Evolutionary conservation across 2,113 vertebrate species (phyloP).

Genomic region (Python bivittatus): DNA sequence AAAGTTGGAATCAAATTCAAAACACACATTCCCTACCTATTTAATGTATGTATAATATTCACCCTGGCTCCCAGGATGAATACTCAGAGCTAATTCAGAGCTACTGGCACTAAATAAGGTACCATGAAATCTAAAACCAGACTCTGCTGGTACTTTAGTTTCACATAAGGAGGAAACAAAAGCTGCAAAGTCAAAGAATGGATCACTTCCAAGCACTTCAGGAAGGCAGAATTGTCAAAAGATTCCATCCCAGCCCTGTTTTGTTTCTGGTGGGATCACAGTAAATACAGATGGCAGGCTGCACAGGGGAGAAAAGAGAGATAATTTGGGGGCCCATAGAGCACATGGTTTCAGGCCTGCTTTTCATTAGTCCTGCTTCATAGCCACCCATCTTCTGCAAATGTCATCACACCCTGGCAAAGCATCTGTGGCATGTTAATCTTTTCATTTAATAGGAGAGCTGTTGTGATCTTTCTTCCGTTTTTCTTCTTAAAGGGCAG

Average conservation of each 20-base stretch:
- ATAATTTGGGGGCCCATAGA: constrained; percentile 61
- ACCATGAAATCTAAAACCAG: background rate
- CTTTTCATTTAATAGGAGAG: constrained; percentile 68
- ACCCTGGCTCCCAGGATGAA: background rate
- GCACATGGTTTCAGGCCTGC: constrained; percentile 68
- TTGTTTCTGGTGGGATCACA: constrained; percentile 69
- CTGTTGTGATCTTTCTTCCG: constrained; percentile 69
- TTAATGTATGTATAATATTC: background rate
- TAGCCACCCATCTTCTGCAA: constrained; percentile 75
- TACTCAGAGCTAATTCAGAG: constrained; percentile 25
- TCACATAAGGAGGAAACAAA: constrained; percentile 57
- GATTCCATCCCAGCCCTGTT: constrained; percentile 51
- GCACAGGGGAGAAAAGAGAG: constrained; percentile 48
- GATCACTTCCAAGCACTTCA: constrained; percentile 41
- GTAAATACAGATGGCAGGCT: constrained; percentile 65
- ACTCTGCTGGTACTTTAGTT: constrained; percentile 24
- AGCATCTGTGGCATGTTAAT: constrained; percentile 63
- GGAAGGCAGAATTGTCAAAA: constrained; percentile 54
- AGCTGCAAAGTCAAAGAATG: constrained; percentile 11
- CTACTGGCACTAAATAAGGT: constrained; percentile 43
- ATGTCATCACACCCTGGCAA: constrained; percentile 74
- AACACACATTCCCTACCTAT: constrained; percentile 43
- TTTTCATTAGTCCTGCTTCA: constrained; percentile 75
- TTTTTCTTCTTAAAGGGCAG: constrained; percentile 57
- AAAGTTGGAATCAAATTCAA: background rate